Evolutionary conservation across 2,113 vertebrate genomes (phyloP), one percentile per base, ranked within the genome.

Genomic region (Tragelaphus imberbis): DNA sequence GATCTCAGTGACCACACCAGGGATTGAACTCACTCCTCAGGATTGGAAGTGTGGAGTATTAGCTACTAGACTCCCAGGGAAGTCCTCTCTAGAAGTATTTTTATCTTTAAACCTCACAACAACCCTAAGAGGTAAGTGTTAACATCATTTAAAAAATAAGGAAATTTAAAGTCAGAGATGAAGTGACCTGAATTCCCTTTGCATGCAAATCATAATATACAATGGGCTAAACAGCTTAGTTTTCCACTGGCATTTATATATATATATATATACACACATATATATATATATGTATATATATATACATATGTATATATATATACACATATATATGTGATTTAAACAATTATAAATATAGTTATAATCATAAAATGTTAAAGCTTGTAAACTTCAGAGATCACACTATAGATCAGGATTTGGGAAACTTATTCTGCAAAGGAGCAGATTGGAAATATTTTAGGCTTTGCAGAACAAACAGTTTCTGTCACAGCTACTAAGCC

Each of bases 291-390:
- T 49, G 11, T 12, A 11, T 49, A 11, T 49, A 11, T 49, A 11
- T 12, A 11, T 7, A 2, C 2, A 1, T 53, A 4, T 53, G 0
- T 55, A 0, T 55, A 2, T 19, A 6, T 55, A 19, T 55, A 17
- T 28, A 30, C 16, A 11, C 36, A 8, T 14, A 47, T 4, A 19
- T 11, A 33, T 5, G 65, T 14, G 2, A 40, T 27, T 58, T 53
- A 65, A 23, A 15, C 16, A 6, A 49, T 40, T 59, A 61, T 47
- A 84, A 33, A 71, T 75, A 55, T 36, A 33, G 36, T 65, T 85
- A 36, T 4, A 82, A 17, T 44, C 27, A 68, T 16, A 15, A 94
- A 40, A 36, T 44, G 10, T 47, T 84, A 81, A 25, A 23, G 3
- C 28, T 84, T 53, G 56, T 1, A 95, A 89, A 91, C 7, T 68